Evolutionary conservation across 53 echinoderm and acorn worm genomes (phyloP).

Genomic region (Holothuria leucospilota): DNA sequence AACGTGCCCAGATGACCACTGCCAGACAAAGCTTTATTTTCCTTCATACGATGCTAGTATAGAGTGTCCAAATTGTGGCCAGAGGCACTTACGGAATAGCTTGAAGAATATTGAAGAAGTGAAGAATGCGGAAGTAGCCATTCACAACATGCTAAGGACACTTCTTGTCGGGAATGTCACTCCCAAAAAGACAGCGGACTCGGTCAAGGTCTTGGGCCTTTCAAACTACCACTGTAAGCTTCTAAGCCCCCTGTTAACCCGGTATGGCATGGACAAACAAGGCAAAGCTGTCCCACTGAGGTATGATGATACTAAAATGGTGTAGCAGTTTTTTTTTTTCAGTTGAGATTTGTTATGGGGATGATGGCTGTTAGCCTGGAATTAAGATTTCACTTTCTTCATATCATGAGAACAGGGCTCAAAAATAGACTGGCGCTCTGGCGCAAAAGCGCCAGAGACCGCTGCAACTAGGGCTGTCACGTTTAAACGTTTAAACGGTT

Average conservation of each 20-base stretch:
- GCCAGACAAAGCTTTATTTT: slow-evolving; percentile 93
- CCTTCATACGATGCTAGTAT: slow-evolving; percentile 88
- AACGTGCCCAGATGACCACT: slow-evolving; percentile 83
- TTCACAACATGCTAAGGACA: slow-evolving; percentile 93
- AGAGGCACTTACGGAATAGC: slow-evolving; percentile 71
- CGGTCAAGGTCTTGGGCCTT: slow-evolving; percentile 88
- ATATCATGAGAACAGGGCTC: too few relatives aligned
- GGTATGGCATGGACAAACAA: slow-evolving; percentile 93
- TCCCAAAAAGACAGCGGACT: slow-evolving; percentile 93
- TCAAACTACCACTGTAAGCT: slow-evolving; percentile 98
- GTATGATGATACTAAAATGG: background rate
- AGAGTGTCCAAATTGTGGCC: slow-evolving; percentile 93
- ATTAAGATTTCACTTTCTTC: too few relatives aligned
- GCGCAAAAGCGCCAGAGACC: too few relatives aligned
- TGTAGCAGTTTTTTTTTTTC: too few relatives aligned
- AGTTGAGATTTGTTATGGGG: too few relatives aligned
- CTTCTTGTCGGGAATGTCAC: slow-evolving; percentile 77
- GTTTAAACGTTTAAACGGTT: too few relatives aligned
- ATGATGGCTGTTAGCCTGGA: too few relatives aligned
- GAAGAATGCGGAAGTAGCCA: slow-evolving; percentile 87
- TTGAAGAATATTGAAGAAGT: slow-evolving; percentile 76
- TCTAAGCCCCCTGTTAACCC: slow-evolving; percentile 79
- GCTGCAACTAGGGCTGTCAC: too few relatives aligned
- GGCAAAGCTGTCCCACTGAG: slow-evolving; percentile 74
- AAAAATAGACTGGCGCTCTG: too few relatives aligned